Evolutionary conservation across 2,113 vertebrate species (phyloP).

Genomic region (Chrysochloris asiatica): DNA sequence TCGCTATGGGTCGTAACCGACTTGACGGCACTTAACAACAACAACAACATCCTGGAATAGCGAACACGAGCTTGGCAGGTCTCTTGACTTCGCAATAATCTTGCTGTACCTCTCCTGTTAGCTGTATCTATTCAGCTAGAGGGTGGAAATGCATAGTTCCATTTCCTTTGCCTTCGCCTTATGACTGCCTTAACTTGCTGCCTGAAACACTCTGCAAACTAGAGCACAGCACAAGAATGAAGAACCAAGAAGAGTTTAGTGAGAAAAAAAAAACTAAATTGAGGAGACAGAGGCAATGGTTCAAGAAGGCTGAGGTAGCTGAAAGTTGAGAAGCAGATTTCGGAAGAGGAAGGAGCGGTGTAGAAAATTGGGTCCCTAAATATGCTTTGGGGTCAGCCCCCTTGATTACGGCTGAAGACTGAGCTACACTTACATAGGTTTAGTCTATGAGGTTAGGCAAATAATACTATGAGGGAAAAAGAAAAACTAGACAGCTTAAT

Average conservation of each 20-base stretch:
- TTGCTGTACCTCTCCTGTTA: not conserved
- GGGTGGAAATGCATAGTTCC: no score
- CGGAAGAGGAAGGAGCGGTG: not conserved
- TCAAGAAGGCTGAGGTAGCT: not conserved
- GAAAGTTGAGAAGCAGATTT: not conserved
- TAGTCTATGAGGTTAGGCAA: no score
- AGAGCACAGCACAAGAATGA: not conserved
- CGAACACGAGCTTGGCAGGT: not conserved
- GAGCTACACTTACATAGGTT: not conserved
- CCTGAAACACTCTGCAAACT: not conserved
- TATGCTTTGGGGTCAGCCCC: not conserved
- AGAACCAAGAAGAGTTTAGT: not conserved
- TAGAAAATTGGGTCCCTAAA: not conserved
- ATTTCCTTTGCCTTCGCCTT: not conserved
- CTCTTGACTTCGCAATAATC: conserved; percentile 6
- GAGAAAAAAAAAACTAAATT: not conserved
- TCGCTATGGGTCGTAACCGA: no score
- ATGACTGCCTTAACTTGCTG: not conserved
- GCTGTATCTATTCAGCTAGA: not conserved
- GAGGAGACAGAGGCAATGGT: not conserved
- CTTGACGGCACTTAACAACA: no score
- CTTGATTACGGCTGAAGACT: not conserved
- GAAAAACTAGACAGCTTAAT: not conserved
- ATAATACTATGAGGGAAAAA: not conserved
- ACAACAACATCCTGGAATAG: no score